Percentiles rank a stretch among this genome's conserved stretches.
These are phyloP conservation scores for Lophius americanus DNA, from an alignment of 2,797 vertebrate genomes.

Conservation along the genomic window DNA sequence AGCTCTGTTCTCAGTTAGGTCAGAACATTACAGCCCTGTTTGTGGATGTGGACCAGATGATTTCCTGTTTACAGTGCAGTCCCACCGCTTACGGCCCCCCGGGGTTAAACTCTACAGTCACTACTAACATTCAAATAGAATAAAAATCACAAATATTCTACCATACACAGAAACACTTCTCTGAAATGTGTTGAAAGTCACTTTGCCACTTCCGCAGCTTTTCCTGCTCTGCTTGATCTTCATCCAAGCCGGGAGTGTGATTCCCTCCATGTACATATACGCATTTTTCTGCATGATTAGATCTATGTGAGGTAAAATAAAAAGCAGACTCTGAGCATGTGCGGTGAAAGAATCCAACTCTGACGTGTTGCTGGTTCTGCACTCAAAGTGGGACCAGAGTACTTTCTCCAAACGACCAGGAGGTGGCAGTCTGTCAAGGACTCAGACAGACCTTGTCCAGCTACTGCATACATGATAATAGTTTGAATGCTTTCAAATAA, in stretches of 20 bases:
- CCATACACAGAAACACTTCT: constrained; percentile 66
- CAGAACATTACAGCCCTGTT: constrained; percentile 44
- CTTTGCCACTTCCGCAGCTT: constrained; percentile 29
- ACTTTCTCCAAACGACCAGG: constrained; percentile 55
- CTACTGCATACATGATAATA: constrained; percentile 67
- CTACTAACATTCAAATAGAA: constrained; percentile 73
- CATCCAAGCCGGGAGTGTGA: constrained; percentile 31
- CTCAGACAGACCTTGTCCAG: constrained; percentile 59
- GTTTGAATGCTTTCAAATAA: constrained; percentile 60
- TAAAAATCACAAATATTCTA: constrained; percentile 71
- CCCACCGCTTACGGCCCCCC: constrained; percentile 45
- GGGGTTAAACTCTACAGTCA: constrained; percentile 60
- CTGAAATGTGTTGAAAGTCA: constrained; percentile 62
- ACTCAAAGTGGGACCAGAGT: constrained; percentile 46
- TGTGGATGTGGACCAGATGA: constrained; percentile 47
- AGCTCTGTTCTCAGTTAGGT: constrained; percentile 31
- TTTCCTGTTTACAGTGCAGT: constrained; percentile 59
- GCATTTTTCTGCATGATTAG: constrained; percentile 62
- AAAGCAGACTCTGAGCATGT: constrained; percentile 74
- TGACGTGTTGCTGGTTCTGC: constrained; percentile 25
- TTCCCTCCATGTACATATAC: constrained; percentile 46
- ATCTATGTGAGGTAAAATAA: constrained; percentile 75
- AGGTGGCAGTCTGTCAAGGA: constrained; percentile 68
- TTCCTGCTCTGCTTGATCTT: constrained; percentile 39
- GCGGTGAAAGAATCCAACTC: constrained; percentile 61